Base-by-base conservation (phyloP, 92 coral and sea anemone species). In the Porites lobata region DNA sequence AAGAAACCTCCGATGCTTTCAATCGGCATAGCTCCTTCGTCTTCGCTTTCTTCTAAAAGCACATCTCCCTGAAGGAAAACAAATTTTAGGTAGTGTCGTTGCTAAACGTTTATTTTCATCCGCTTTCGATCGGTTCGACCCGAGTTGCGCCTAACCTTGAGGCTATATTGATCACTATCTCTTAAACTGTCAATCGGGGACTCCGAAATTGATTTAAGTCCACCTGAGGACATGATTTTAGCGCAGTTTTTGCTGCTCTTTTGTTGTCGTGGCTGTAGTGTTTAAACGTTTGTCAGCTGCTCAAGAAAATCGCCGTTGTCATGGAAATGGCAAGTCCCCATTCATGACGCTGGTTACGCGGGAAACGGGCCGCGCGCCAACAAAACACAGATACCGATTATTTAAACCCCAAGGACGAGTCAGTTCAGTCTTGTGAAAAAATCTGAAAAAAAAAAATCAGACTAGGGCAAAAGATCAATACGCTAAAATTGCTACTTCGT, bases 161-260 rank as follows among this genome's bases (percentile, higher is more conserved):
- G 9, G 82, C 69, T 91, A 15, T 63, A 68, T 87, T 50, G 86
- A 76, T 75, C 85, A 12, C 75, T 91, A 71, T 89, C 94, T 76
- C 70, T 74, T 38, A 79, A 66, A 58, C 88, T 78, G 68, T 82
- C 84, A 82, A 66, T 77, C 66, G 91, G 78, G 52, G 82, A 81
- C 85, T 73, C 72, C 24, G 84, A 91, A 63, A 69, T 69, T n/a
- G 89, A 8, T 81, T 62, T 69, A 10, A 76, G 47, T 81, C 73
- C 94, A 91, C 81, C 94, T 83, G 94, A 62, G 51, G 91, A 70
- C 94, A 87, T 87, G 50, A 80, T 74, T 50, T 80, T 8, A 22
- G 50, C 74, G 62, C 58, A 57, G 15, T 50, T 79, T 77, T 75
- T 67, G 80, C 51, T 75, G 79, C 51, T 79, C 80, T 85, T 72